Evolutionary conservation across 2,888 invertebrate species (phyloP).

Genomic region (Oxycera nigricornis): DNA sequence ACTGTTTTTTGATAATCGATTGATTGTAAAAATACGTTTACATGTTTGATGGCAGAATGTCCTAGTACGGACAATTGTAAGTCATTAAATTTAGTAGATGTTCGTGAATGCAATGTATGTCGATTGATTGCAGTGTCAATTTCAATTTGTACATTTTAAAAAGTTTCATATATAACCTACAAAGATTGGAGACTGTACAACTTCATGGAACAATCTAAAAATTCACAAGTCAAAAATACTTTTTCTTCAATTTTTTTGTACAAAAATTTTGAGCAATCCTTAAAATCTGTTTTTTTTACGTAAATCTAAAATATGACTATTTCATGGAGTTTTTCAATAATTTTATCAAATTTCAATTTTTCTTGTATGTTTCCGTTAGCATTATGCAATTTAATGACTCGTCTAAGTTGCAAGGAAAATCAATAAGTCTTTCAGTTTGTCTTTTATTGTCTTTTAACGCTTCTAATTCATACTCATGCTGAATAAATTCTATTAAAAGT

Average conservation of each 20-base stretch:
- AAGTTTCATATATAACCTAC: too few species aligned
- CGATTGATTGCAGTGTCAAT: conserved; percentile 31
- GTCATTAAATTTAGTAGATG: too few species aligned
- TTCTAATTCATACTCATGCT: not conserved
- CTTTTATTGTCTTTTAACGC: conserved; percentile 32
- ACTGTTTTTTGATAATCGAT: too few species aligned
- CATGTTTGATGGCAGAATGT: too few species aligned
- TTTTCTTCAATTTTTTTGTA: not conserved
- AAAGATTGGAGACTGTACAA: not conserved
- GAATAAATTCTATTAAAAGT: not conserved
- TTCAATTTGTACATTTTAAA: conserved; percentile 5
- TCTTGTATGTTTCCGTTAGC: not conserved
- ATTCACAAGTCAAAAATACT: conserved; percentile 1
- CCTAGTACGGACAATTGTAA: too few species aligned
- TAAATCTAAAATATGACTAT: not conserved
- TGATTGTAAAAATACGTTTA: too few species aligned
- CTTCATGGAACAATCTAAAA: not conserved
- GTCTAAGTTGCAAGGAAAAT: conserved; percentile 15
- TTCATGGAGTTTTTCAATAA: not conserved
- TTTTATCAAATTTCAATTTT: not conserved
- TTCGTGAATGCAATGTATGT: too few species aligned
- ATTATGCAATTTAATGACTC: conserved; percentile 23
- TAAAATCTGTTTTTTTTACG: not conserved
- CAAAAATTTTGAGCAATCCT: conserved; percentile 8
- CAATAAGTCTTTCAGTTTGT: conserved; percentile 11